Base-by-base conservation (phyloP, 2,113 vertebrate species). In the Gallinago paraguaiae region DNA sequence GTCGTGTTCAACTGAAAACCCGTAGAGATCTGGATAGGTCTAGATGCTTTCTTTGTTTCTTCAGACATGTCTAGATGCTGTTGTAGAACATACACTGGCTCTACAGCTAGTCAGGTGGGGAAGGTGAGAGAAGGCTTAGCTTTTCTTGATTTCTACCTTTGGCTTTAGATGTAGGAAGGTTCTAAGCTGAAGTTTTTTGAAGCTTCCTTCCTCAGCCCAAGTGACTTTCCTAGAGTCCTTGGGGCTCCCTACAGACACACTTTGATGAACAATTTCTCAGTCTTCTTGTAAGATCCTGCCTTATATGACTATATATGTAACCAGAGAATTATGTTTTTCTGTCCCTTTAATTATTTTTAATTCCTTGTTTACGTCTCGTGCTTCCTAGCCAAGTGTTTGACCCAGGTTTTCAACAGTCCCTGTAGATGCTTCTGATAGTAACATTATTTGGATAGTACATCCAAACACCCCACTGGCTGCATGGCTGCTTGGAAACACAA, bases 191-290 rank as follows among this genome's bases (percentile, higher is more conserved):
- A 75, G 48, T 6, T 63, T 67, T 79, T 51, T 25, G 59, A 61
- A 37, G 13, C 5, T 63, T 67, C 23, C 61, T 78, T 80, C 13
- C 13, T 39, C 51, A 30, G 27, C 22, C 25, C 15, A 3, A 0
- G n/a, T 10, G 3, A 19, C 14, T 50, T 84, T 71, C 54, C 7
- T 3, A 33, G 53, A 27, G 10, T 31, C 56, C 12, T 43, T 19
- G 54, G 59, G 45, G 15, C 9, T 69, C 54, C 23, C 56, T 51
- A 0, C 0, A 2, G 35, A 17, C 39, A 18, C 13, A 1, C 11
- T 37, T 25, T 11, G 53, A 13, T 11, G 7, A 3, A 12, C 43
- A 17, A 9, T 69, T 86, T 83, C 76, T 80, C 63, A 27, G 20
- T 20, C 28, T 57, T 18, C 12, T 77, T 67, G 22, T 37, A 70